Evolutionary conservation across 1,140 invertebrate genomes (phyloP).

Genomic region (Philotrypesis tridentata): DNA sequence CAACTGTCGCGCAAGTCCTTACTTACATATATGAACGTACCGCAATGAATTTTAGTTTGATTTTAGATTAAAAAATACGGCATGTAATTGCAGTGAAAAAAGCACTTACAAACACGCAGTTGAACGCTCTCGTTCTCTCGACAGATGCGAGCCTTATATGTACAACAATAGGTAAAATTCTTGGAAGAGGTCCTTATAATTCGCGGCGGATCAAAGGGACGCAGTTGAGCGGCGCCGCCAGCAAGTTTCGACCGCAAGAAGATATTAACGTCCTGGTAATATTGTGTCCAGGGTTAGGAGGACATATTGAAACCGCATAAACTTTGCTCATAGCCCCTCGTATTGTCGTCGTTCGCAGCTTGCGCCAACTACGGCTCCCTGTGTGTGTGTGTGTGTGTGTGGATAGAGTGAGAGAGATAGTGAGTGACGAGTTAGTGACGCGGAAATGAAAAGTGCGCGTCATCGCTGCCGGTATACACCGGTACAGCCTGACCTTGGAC

Average conservation of each 20-base stretch:
- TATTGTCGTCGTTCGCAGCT: background rate
- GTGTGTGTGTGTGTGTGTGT: background rate
- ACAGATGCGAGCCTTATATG: too few relatives aligned
- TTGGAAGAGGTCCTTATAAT: slow-evolving; percentile 46
- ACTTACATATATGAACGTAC: too few relatives aligned
- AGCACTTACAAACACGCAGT: too few relatives aligned
- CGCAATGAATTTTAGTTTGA: too few relatives aligned
- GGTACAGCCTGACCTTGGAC: background rate
- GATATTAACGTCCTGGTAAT: slow-evolving; percentile 62
- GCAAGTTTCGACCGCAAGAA: slow-evolving; percentile 59
- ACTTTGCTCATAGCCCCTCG: slow-evolving; percentile 58
- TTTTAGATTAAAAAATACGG: too few relatives aligned
- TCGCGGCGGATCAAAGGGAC: slow-evolving; percentile 60
- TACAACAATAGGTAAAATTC: too few relatives aligned
- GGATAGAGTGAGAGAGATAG: too few relatives aligned
- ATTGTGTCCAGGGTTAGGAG: slow-evolving; percentile 57
- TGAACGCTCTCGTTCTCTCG: too few relatives aligned
- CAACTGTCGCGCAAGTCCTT: too few relatives aligned
- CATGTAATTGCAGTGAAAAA: too few relatives aligned
- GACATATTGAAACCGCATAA: slow-evolving; percentile 64
- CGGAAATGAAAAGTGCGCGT: slow-evolving; percentile 25
- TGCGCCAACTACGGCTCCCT: background rate
- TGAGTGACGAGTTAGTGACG: too few relatives aligned
- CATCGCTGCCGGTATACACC: background rate
- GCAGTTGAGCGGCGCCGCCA: slow-evolving; percentile 30